A percentile compares a stretch with the other conserved stretches of the same genome.
Evolutionary conservation across 1,140 invertebrate genomes (phyloP).

Genomic region (Colletes gigas): DNA sequence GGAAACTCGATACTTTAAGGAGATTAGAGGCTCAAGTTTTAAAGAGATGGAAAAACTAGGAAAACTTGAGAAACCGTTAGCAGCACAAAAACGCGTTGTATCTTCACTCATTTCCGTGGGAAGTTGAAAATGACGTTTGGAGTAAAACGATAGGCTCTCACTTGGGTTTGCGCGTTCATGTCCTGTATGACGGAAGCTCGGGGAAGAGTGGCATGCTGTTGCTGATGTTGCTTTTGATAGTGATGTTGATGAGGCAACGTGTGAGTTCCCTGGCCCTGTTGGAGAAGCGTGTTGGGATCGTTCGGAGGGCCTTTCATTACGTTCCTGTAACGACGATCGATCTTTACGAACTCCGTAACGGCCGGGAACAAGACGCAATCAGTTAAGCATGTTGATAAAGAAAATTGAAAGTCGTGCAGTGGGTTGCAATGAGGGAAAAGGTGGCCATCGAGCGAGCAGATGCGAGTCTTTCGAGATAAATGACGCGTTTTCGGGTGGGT

Average conservation of each 20-base stretch:
- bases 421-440: neutral
- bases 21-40: neutral
- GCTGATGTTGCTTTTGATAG: conserved; percentile 82
- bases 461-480: neutral
- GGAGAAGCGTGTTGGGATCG: conserved; percentile 82
- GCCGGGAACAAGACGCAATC: conserved; percentile 15
- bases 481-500: neutral
- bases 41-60: neutral
- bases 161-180: conserved; percentile 73
- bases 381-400: conserved; percentile 2
- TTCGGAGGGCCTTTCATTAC: conserved; percentile 82
- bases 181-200: conserved; percentile 76
- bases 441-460: conserved; percentile 2
- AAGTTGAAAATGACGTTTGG: neutral
- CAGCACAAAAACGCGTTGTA: neutral
- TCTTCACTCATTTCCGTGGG: neutral
- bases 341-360: conserved; percentile 31
- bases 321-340: conserved; percentile 71
- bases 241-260: conserved; percentile 81
- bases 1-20: neutral
- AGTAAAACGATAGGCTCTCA: conserved; percentile 47
- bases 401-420: conserved; percentile 23
- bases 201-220: conserved; percentile 78
- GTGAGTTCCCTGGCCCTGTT: conserved; percentile 80
- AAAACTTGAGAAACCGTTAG: neutral